Evolutionary conservation across 2,113 vertebrate species (phyloP).

Genomic region (Craseonycteris thonglongyai): DNA sequence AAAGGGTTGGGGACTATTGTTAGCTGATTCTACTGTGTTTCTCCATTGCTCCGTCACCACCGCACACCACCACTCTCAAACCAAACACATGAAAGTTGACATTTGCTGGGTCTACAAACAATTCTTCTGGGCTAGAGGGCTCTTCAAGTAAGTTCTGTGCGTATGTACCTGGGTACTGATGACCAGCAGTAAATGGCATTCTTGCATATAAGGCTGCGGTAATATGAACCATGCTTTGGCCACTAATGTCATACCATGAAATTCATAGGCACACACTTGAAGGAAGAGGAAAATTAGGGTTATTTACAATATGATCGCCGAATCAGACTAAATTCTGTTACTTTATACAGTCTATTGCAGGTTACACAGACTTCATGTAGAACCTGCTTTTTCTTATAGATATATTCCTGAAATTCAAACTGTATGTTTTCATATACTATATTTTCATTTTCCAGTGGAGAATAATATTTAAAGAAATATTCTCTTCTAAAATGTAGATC

Average conservation of each 20-base stretch:
- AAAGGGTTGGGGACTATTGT: too few species aligned
- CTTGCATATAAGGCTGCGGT: background rate
- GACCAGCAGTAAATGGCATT: background rate
- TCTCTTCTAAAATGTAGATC: background rate
- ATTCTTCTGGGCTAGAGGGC: background rate
- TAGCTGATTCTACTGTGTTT: background rate
- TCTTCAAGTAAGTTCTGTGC: background rate
- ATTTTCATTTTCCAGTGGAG: background rate
- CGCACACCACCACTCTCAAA: background rate
- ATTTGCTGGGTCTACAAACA: background rate
- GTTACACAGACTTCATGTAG: background rate
- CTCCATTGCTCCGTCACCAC: background rate
- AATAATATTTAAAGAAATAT: background rate
- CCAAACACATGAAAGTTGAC: background rate
- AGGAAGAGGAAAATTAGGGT: background rate
- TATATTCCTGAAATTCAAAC: background rate
- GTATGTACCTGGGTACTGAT: background rate
- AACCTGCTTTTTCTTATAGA: background rate
- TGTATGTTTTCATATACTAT: background rate
- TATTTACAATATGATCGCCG: background rate
- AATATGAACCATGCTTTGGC: background rate
- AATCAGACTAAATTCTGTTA: background rate
- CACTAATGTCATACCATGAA: background rate
- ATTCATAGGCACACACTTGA: background rate
- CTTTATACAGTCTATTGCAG: background rate